Evolutionary conservation across 2,888 invertebrate genomes (phyloP).

Genomic region (Orchestes rusci): DNA sequence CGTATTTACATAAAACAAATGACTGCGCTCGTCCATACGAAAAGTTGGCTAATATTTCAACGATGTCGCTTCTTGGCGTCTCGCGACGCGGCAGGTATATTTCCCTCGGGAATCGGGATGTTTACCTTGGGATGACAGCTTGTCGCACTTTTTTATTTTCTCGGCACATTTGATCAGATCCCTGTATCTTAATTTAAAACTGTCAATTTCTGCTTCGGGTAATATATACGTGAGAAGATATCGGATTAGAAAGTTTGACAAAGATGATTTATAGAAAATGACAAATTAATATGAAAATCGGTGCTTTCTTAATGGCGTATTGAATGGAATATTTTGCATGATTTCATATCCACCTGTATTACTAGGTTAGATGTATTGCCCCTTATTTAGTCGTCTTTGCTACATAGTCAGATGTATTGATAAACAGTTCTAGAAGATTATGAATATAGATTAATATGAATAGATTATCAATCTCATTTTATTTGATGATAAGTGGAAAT

Average conservation of each 20-base stretch:
- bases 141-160: constrained; percentile 32
- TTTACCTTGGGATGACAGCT: constrained; percentile 25
- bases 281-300: constrained; percentile 4
- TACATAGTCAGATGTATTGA: no score
- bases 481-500: no score
- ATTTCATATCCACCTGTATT: no score
- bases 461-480: no score
- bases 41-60: constrained; percentile 47
- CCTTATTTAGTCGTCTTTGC: no score
- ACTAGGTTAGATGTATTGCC: no score
- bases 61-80: constrained; percentile 33
- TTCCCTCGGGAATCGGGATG: constrained; percentile 37
- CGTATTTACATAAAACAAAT: constrained; percentile 48
- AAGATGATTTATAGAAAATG: no score
- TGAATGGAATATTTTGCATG: no score
- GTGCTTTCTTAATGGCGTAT: no score
- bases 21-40: constrained; percentile 46
- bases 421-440: no score
- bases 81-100: constrained; percentile 38
- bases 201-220: constrained; percentile 32
- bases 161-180: constrained; percentile 34
- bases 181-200: constrained; percentile 40
- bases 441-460: no score
- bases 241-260: not conserved
- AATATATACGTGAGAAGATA: not conserved